Base-by-base conservation (phyloP, 1,140 invertebrate genomes). In the Drosophila novamexicana region DNA sequence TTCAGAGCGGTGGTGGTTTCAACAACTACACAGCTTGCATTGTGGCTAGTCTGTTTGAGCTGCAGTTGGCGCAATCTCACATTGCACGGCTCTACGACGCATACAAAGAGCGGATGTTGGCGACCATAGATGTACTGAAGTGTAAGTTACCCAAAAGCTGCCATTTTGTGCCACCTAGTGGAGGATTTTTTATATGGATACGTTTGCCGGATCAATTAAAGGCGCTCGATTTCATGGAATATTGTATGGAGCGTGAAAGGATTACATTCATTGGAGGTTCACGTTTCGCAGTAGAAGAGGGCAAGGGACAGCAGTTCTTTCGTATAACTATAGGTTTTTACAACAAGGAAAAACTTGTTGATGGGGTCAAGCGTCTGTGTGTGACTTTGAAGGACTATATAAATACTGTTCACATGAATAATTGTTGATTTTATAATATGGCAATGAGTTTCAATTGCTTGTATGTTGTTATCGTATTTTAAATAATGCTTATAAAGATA, bases 151-250 rank as follows among this genome's bases (percentile, higher is more conserved):
- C 94, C 14, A 14, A 58, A 2, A 74, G 84, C 39, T 94, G 94
- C 76, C 92, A 78, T 5, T 93, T 93, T 59, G 45, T 77, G 1
- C 81, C 84, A 59, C 93, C 94, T 8, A 53, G 77, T 62, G 95
- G 95, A 3, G 95, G 95, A 29, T 95, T 94, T 70, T 95, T 95
- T 71, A 84, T 95, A 49, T 95, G 94, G 95, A 85, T 95, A 56
- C 79, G 90, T 67, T 73, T 94, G 54, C 93, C 94, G 1, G 54
- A 79, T 56, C 77, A 79, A 3, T 81, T 92, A 47, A 78, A 77
- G 64, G 75, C 80, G 0, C 9, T 32, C 1, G 56, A 82, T 10
- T 88, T 92, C 34, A 54, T 86, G 2, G 37, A 90, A 22, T 81
- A 76, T 36, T 75, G 77, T 29, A 34, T 88, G 37, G 39, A 84